These are phyloP conservation scores for Leiothrix lutea DNA, from an alignment of 2,113 vertebrate species.

Conservation along the genomic window DNA sequence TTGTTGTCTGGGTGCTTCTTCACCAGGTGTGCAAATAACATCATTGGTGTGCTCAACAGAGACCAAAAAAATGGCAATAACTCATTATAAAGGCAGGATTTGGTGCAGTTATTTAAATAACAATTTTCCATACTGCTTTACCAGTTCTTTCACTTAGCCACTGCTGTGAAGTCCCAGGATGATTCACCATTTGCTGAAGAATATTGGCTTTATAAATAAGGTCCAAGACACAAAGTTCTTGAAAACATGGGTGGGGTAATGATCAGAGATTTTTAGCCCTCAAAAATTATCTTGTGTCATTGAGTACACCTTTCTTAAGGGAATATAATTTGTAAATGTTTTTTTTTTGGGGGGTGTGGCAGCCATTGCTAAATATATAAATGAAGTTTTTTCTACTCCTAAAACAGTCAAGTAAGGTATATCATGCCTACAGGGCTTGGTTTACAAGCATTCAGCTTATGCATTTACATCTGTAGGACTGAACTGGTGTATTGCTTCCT, in stretches of 20 bases:
- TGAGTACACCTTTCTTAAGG: not conserved
- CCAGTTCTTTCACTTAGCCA: not conserved
- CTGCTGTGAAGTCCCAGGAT: not conserved
- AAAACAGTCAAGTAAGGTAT: not conserved
- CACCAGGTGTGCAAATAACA: not conserved
- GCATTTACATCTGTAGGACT: not conserved
- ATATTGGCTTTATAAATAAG: not conserved
- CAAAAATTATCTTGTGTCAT: not conserved
- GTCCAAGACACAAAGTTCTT: not conserved
- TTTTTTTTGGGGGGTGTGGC: not conserved
- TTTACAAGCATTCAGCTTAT: not conserved
- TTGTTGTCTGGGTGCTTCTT: not conserved
- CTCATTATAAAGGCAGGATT: not conserved
- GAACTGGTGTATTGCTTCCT: not conserved
- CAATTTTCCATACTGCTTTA: not conserved
- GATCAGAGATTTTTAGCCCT: not conserved
- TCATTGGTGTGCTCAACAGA: not conserved
- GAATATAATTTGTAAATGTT: not conserved
- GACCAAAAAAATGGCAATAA: accelerated
- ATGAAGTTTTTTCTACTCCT: not conserved
- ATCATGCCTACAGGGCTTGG: not conserved
- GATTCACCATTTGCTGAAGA: not conserved
- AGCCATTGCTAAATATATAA: not conserved
- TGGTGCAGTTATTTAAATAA: not conserved
- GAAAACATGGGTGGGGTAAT: not conserved